Evolutionary conservation across 1,140 invertebrate genomes (phyloP), one percentile per base, ranked within the genome.

Genomic region (Aphaenogaster floridana): DNA sequence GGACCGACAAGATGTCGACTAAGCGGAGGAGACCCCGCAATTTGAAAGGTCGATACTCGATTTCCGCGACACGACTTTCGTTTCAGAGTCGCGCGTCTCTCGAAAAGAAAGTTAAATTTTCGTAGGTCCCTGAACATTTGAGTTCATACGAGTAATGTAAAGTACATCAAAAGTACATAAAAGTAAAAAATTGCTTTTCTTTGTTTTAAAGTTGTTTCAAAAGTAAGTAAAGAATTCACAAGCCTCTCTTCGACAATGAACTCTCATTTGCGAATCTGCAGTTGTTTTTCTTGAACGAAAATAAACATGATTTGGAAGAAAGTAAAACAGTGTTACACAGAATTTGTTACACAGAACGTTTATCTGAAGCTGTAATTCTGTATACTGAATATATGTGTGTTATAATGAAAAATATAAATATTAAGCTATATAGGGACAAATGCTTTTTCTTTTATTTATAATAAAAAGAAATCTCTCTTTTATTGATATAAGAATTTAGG

Each of bases 1-100:
- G 91, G 88, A 78, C 84, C 90, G 89, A 87, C 89, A 88, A 88
- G 88, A 87, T 87, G 90, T 92, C 90, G 92, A 61, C 89, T 92
- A 88, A 89, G 68, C 88, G 77, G 36, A 52, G 52, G 52, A 50
- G 59, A 36, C n/a, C 28, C 64, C 64, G 57, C 80, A 88, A 77
- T 88, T 64, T 64, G 63, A 54, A 79, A 90, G 78, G 86, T 80
- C 85, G 90, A 84, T 90, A 83, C 88, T 91, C 57, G 66, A 86
- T 76, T 85, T 78, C 28, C 74, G 59, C 54, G 34, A 71, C 74
- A 54, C 50, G 61, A 79, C 78, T 74, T 74, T 57, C 57, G 15
- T 71, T 76, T 57, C 57, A 76, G n/a, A 64, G 63, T 6, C 54
- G 39, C 34, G 61, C 28, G 42, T 52, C 21, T 52, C n/a, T 54